Percentiles rank a stretch among this genome's conserved stretches.
phyloP scores from a whole-genome alignment of 2,888 invertebrate genomes.

The Apeira syringaria region DNA sequence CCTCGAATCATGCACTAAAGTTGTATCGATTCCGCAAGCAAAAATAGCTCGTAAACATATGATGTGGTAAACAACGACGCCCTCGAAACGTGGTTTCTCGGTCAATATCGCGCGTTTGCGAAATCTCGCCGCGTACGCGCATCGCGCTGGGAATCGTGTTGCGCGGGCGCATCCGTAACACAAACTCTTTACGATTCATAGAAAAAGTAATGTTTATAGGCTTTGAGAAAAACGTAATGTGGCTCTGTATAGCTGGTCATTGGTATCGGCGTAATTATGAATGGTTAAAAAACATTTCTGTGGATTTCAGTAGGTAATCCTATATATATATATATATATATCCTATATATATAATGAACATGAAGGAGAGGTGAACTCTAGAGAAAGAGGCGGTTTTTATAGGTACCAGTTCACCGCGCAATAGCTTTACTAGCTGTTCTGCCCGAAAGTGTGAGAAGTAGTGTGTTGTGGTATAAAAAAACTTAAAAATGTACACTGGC shows the following conservation, averaged over 20 bases:
- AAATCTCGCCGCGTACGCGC: constrained; percentile 47
- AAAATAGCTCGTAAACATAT: constrained; percentile 37
- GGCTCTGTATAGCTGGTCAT: constrained; percentile 3
- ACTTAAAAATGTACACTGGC: too few relatives aligned
- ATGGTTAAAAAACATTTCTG: background rate
- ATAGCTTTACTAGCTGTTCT: too few relatives aligned
- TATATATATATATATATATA: too few relatives aligned
- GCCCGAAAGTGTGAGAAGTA: too few relatives aligned
- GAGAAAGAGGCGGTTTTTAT: too few relatives aligned
- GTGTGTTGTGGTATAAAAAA: too few relatives aligned
- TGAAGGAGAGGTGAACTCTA: too few relatives aligned
- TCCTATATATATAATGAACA: too few relatives aligned
- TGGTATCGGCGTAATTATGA: background rate
- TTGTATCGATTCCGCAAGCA: constrained; percentile 45
- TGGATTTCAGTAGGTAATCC: too few relatives aligned
- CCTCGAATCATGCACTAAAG: too few relatives aligned
- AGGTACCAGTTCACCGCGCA: too few relatives aligned
- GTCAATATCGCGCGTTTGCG: constrained; percentile 66
- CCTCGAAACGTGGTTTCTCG: constrained; percentile 65
- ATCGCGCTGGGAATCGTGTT: constrained; percentile 43
- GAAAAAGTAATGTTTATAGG: background rate
- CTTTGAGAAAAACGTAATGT: constrained; percentile 1
- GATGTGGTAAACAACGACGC: constrained; percentile 51
- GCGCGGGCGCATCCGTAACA: constrained; percentile 35
- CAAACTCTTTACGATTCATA: constrained; percentile 9